Evolutionary conservation across 2,888 invertebrate genomes (phyloP).

Genomic region (Eristalinus sepulchralis): DNA sequence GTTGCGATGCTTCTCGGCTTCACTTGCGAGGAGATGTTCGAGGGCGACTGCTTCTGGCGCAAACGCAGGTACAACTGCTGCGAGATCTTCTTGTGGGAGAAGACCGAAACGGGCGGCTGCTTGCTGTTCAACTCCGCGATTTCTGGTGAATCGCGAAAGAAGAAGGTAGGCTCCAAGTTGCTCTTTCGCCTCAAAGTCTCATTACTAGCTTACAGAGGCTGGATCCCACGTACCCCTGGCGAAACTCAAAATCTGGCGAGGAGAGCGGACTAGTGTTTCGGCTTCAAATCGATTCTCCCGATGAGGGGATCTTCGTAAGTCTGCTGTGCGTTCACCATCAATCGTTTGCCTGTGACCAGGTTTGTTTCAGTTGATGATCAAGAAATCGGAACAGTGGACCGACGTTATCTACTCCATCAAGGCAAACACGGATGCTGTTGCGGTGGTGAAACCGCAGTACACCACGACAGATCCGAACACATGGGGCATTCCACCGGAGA

Average conservation of each 20-base stretch:
- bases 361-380: constrained; percentile 75
- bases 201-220: constrained; percentile 49
- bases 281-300: constrained; percentile 69
- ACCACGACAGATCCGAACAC: constrained; percentile 76
- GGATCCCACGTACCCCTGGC: constrained; percentile 74
- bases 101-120: constrained; percentile 81
- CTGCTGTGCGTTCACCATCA: background rate
- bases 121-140: constrained; percentile 81
- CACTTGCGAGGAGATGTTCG: constrained; percentile 80
- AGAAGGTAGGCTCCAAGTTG: constrained; percentile 57
- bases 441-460: constrained; percentile 76
- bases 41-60: constrained; percentile 80
- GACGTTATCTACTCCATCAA: constrained; percentile 75
- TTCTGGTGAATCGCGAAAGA: constrained; percentile 57
- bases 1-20: constrained; percentile 74
- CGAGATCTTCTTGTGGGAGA: constrained; percentile 80
- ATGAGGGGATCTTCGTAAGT: constrained; percentile 75
- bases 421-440: constrained; percentile 76
- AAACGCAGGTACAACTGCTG: constrained; percentile 80
- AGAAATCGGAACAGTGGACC: constrained; percentile 74
- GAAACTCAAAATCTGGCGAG: constrained; percentile 77
- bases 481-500: constrained; percentile 72
- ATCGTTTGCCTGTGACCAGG: background rate
- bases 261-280: constrained; percentile 74
- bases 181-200: background rate